A percentile compares a stretch with the other conserved stretches of the same genome.
Evolutionary conservation across 1,140 invertebrate species (phyloP).

Genomic region (Hirudo medicinalis): DNA sequence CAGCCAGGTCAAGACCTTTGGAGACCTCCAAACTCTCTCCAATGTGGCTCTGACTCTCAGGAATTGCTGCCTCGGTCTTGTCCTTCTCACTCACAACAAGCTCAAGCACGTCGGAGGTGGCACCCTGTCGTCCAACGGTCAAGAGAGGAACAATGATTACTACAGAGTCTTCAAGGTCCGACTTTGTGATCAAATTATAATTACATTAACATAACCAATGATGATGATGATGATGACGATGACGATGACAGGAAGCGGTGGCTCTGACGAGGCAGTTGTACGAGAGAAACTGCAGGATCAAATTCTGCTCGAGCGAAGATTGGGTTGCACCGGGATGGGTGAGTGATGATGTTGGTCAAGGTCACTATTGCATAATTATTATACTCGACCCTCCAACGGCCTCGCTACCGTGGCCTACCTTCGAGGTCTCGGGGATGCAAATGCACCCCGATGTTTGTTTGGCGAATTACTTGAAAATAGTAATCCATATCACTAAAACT

Average conservation of each 20-base stretch:
- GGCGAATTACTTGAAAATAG: too few species aligned
- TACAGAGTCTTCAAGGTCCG: neutral
- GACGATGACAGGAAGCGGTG: slow-evolving; percentile 47
- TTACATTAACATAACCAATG: neutral
- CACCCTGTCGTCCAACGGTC: neutral
- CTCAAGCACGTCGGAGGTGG: neutral
- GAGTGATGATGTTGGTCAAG: slow-evolving; percentile 29
- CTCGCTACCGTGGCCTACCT: too few species aligned
- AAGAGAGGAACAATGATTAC: neutral
- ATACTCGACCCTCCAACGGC: too few species aligned
- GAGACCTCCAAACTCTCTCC: neutral
- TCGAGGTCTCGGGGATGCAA: too few species aligned
- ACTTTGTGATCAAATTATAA: neutral
- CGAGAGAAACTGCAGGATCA: slow-evolving; percentile 59
- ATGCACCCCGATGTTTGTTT: too few species aligned
- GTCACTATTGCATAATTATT: neutral
- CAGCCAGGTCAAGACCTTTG: neutral
- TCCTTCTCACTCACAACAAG: neutral
- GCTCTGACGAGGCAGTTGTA: slow-evolving; percentile 64
- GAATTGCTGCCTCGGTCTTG: neutral
- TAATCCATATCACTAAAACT: too few species aligned
- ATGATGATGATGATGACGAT: too few species aligned
- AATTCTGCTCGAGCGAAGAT: slow-evolving; percentile 61
- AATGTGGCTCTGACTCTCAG: neutral
- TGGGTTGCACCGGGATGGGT: slow-evolving; percentile 48